phyloP scores from a whole-genome alignment of 2,797 vertebrate genomes.

The Semotilus atromaculatus region DNA sequence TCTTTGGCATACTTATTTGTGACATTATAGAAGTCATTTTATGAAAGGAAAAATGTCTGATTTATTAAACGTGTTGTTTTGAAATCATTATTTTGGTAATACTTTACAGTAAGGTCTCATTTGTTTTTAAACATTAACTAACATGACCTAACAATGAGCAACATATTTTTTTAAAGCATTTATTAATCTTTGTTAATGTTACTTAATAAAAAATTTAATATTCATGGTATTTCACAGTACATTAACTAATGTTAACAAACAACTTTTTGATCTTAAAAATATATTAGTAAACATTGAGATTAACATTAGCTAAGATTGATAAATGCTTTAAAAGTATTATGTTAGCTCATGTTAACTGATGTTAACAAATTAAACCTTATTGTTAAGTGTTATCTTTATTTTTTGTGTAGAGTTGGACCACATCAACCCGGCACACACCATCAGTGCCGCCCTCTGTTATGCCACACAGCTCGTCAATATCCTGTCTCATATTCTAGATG shows the following conservation, averaged over 20 bases:
- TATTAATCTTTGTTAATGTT: too few species aligned
- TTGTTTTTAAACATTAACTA: neutral
- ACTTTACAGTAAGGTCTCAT: neutral
- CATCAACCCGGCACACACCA: constrained; percentile 93
- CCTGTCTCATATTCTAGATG: constrained; percentile 91
- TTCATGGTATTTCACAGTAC: neutral
- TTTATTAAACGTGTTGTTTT: neutral
- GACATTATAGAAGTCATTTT: neutral
- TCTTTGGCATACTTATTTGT: neutral
- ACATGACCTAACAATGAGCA: too few species aligned
- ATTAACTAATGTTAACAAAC: neutral
- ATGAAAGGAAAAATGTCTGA: neutral
- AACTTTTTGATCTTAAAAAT: too few species aligned
- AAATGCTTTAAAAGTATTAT: too few species aligned
- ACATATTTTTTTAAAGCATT: too few species aligned
- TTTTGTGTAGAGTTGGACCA: constrained; percentile 86
- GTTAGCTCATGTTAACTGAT: too few species aligned
- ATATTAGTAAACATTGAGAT: too few species aligned
- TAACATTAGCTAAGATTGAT: too few species aligned
- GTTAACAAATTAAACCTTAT: neutral
- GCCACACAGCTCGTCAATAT: constrained; percentile 92
- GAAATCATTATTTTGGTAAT: neutral
- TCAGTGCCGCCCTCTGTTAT: constrained; percentile 95
- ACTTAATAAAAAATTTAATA: too few species aligned
- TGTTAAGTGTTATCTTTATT: neutral